Percentiles rank a stretch among this genome's conserved stretches.
These are phyloP conservation scores for Menidia menidia DNA, from an alignment of 2,797 vertebrate species.

Conservation along the genomic window DNA sequence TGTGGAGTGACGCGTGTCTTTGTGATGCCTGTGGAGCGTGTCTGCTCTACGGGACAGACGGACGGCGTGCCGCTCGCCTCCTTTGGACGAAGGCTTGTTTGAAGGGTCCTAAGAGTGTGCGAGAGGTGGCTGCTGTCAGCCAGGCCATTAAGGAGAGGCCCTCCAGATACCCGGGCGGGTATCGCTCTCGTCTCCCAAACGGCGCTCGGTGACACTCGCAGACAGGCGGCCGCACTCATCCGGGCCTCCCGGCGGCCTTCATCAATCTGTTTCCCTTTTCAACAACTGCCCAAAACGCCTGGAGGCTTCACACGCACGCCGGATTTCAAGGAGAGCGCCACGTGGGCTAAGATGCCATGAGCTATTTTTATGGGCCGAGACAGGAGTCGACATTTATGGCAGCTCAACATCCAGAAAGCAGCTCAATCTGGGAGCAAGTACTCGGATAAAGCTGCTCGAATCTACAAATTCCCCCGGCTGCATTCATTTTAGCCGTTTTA, in stretches of 20 bases:
- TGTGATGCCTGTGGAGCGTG: constrained; percentile 48
- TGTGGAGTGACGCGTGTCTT: constrained; percentile 65
- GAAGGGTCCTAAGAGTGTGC: constrained; percentile 61
- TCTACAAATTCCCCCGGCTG: neutral
- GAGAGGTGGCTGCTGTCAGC: constrained; percentile 68
- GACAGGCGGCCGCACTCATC: constrained; percentile 59
- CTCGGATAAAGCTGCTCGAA: rapidly evolving
- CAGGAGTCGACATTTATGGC: constrained; percentile 28
- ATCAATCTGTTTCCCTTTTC: constrained; percentile 76
- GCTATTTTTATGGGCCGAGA: constrained; percentile 41
- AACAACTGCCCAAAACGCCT: constrained; percentile 49
- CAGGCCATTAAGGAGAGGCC: constrained; percentile 56
- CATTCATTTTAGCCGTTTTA: neutral
- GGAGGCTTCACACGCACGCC: constrained; percentile 29
- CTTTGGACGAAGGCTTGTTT: constrained; percentile 48
- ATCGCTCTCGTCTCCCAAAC: constrained; percentile 35
- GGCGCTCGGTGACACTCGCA: constrained; percentile 57
- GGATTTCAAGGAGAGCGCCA: constrained; percentile 37
- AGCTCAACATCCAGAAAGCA: constrained; percentile 37
- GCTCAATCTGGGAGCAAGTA: constrained; percentile 15
- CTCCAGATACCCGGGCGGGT: constrained; percentile 41
- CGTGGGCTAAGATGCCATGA: constrained; percentile 30
- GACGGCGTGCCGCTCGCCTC: constrained; percentile 69
- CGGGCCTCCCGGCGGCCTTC: constrained; percentile 63
- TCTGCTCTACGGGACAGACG: constrained; percentile 69